Percentiles rank a stretch among this genome's conserved stretches.
phyloP scores from a whole-genome alignment of 1,140 invertebrate genomes.

The Trypoxylus dichotomus region DNA sequence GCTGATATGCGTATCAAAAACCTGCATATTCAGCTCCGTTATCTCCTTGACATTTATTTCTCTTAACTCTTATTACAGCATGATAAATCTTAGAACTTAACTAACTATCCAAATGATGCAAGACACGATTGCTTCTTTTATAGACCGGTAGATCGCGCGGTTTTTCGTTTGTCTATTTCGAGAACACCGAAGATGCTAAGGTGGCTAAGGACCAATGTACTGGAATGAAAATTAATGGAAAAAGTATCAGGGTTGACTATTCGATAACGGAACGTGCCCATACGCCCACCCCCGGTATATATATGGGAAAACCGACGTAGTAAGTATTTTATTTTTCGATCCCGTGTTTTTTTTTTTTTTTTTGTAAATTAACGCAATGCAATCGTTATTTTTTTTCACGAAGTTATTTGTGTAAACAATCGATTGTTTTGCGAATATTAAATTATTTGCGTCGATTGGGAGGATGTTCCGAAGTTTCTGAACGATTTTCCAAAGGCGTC shows the following conservation, averaged over 20 bases:
- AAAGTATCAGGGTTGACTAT: slow-evolving; percentile 92
- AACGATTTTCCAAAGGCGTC: slow-evolving; percentile 43
- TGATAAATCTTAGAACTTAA: background rate
- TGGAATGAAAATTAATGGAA: slow-evolving; percentile 92
- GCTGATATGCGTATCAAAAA: background rate
- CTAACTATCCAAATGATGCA: background rate
- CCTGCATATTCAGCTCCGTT: slow-evolving; percentile 31
- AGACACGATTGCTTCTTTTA: slow-evolving; percentile 36
- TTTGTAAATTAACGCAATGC: background rate
- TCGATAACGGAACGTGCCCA: slow-evolving; percentile 97
- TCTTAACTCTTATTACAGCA: no score
- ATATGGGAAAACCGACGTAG: slow-evolving; percentile 91
- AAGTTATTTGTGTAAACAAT: background rate
- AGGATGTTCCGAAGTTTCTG: slow-evolving; percentile 6
- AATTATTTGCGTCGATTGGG: background rate
- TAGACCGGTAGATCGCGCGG: slow-evolving; percentile 90
- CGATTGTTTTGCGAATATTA: background rate
- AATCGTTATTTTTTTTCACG: background rate
- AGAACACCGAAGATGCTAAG: slow-evolving; percentile 85
- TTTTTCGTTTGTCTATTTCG: slow-evolving; percentile 97
- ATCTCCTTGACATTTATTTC: background rate
- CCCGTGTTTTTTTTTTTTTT: background rate
- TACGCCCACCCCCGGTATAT: slow-evolving; percentile 96
- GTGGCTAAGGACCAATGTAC: slow-evolving; percentile 91
- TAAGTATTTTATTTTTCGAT: slow-evolving; percentile 50